Evolutionary conservation across 2,888 invertebrate species (phyloP), one percentile per base, ranked within the genome.

Genomic region (Sturmia bella): DNA sequence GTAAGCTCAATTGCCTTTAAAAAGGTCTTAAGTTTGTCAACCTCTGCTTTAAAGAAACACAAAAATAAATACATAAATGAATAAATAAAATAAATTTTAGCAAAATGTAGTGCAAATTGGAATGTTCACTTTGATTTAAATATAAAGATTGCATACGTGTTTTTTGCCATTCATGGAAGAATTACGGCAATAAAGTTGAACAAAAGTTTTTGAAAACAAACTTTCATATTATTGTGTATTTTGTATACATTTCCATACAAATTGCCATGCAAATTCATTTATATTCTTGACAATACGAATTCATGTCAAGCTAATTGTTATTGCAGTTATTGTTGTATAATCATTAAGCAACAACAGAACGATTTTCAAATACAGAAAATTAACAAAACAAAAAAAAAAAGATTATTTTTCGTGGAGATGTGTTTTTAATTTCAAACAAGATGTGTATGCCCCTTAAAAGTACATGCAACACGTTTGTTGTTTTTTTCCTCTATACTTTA

Each of bases 241-340:
- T n/a, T 15, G 3, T 39, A 50, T 13, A 61, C n/a, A 2, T 37
- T 63, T 75, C 15, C 11, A 70, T 13, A 15, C 52, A 15, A 64
- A 64, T 64, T 41, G 15, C 37, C 61, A 81, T 56, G 61, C 61
- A 76, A 66, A 72, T 74, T 80, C 63, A 74, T 70, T 80, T 74
- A 70, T 75, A 75, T 80, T 76, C 66, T 72, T 75, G 19, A 76
- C 59, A 76, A 77, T 81, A 68, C 57, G 76, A 81, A 77, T 77
- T 52, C 78, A 82, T 78, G 78, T 82, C 78, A 82, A 70, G 50
- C 82, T 78, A 82, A 78, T 82, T 78, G 74, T 82, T 82, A 57
- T 48, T 64, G 43, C 66, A 70, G 48, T 82, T 82, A 69, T 75
- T 78, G 27, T 64, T 56, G 24, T 57, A 39, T 70, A 66, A 66